Evolutionary conservation across 2,797 vertebrate species (phyloP).

Genomic region (Protonibea diacanthus): DNA sequence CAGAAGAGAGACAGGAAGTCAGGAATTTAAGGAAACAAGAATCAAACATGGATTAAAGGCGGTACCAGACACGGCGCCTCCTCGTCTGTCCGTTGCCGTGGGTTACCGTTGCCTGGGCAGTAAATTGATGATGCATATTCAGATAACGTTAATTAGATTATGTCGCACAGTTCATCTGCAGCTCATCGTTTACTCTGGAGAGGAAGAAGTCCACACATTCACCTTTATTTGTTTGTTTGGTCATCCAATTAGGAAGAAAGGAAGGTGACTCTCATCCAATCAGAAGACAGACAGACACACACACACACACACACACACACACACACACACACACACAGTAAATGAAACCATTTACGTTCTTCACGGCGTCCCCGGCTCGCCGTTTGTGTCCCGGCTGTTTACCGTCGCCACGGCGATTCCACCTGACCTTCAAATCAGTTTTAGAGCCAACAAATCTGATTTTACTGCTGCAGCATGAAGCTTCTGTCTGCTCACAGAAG

Average conservation of each 20-base stretch:
- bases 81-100: conserved; percentile 13
- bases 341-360: conserved; percentile 50
- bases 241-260: conserved; percentile 19
- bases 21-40: neutral
- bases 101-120: conserved; percentile 37
- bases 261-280: conserved; percentile 28
- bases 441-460: conserved; percentile 48
- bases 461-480: conserved; percentile 22
- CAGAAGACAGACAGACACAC: conserved; percentile 24
- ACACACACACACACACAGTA: too few relatives aligned
- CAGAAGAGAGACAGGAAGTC: too few relatives aligned
- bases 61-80: neutral
- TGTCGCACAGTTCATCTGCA: conserved; percentile 17
- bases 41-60: neutral
- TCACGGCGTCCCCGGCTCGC: conserved; percentile 4
- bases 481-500: neutral
- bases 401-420: neutral
- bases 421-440: conserved; percentile 53
- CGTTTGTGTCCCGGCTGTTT: conserved; percentile 37
- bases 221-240: neutral
- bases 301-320: conserved; percentile 1
- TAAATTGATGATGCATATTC: conserved; percentile 28
- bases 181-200: conserved; percentile 9
- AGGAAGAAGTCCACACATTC: conserved; percentile 1
- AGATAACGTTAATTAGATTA: conserved; percentile 43